Conservation (phyloP, 2,797 vertebrate species). For the Pseudomugil gertrudae region DNA sequence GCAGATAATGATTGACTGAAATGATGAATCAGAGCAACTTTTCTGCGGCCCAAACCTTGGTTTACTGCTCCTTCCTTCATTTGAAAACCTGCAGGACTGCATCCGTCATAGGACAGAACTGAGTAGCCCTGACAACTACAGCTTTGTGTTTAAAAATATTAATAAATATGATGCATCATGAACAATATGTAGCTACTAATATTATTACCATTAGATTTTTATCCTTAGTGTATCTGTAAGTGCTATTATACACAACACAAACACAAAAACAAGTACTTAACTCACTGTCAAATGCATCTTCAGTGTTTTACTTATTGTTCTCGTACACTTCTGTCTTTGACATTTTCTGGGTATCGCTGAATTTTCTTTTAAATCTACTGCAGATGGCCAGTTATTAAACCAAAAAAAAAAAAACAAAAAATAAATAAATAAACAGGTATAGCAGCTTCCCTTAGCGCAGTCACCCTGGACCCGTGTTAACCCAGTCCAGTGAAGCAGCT, state of each 20-base stretch:
- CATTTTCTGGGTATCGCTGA: not conserved
- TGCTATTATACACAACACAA: not conserved
- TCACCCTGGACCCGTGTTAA: constrained; percentile 3
- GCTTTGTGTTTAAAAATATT: too few species aligned
- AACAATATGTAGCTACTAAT: not conserved
- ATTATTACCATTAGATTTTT: not conserved
- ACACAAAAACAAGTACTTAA: not conserved
- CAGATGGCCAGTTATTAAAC: not conserved
- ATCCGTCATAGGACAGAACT: too few species aligned
- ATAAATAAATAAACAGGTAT: not conserved
- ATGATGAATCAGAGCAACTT: too few species aligned
- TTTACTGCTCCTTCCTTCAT: too few species aligned
- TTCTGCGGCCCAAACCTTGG: too few species aligned
- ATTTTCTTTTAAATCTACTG: not conserved
- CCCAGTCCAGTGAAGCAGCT: not conserved
- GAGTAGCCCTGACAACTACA: too few species aligned
- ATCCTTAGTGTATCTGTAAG: not conserved
- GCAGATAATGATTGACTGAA: too few species aligned
- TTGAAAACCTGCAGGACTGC: too few species aligned
- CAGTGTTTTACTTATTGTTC: not conserved
- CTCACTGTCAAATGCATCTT: too few species aligned
- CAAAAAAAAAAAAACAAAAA: not conserved
- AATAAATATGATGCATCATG: too few species aligned
- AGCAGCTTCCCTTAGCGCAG: not conserved
- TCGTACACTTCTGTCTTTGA: not conserved